phyloP scores from a whole-genome alignment of 23 tunicate species.

The Halocynthia roretzi region DNA sequence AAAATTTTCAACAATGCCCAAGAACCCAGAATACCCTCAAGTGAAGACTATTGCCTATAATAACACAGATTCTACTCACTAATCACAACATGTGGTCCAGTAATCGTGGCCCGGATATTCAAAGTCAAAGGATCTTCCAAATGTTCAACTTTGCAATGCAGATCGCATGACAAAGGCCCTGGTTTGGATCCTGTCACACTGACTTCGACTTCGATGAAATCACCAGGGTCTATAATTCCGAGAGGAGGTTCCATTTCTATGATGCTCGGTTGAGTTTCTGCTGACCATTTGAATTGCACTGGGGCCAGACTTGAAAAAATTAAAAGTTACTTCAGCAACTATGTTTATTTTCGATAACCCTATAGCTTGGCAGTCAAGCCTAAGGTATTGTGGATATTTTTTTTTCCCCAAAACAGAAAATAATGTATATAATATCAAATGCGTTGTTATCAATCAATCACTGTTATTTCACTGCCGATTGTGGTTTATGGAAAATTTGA shows the following conservation, averaged over 20 bases:
- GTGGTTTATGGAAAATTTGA: neutral
- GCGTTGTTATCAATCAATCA: too few relatives aligned
- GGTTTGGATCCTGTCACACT: constrained; percentile 56
- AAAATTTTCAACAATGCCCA: too few relatives aligned
- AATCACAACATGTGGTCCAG: constrained; percentile 69
- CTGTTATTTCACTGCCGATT: too few relatives aligned
- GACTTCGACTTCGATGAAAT: constrained; percentile 67
- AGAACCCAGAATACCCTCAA: too few relatives aligned
- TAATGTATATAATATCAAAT: too few relatives aligned
- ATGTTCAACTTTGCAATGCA: constrained; percentile 58
- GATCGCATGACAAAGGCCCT: constrained; percentile 46
- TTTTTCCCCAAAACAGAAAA: too few relatives aligned
- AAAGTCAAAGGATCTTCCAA: constrained; percentile 47
- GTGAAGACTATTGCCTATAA: neutral
- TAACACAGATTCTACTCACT: constrained; percentile 26
- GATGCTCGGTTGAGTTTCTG: constrained; percentile 52
- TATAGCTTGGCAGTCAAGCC: too few relatives aligned
- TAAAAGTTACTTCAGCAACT: neutral
- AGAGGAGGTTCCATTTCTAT: constrained; percentile 84
- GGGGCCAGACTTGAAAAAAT: constrained; percentile 56
- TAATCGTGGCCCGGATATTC: constrained; percentile 37
- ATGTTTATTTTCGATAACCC: too few relatives aligned
- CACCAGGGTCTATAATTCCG: constrained; percentile 75
- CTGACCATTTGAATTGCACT: constrained; percentile 56
- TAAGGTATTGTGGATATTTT: too few relatives aligned